These are phyloP conservation scores for Campoletis sonorensis DNA, from an alignment of 1,140 invertebrate species.

Conservation along the genomic window DNA sequence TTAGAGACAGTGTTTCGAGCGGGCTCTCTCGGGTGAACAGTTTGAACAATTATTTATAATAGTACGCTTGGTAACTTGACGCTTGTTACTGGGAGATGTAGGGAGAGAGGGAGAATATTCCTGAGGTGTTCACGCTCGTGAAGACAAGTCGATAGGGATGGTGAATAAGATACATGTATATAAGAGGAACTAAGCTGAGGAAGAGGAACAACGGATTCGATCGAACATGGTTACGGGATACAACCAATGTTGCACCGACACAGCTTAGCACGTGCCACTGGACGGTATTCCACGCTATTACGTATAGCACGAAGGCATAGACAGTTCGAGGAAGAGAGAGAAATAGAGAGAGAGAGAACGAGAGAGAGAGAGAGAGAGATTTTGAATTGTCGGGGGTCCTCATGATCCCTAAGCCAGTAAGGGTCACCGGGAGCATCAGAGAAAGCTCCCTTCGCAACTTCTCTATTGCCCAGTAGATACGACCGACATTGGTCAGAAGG, in stretches of 20 bases:
- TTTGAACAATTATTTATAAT: slow-evolving; percentile 38
- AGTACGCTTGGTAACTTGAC: slow-evolving; percentile 7
- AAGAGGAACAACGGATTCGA: slow-evolving; percentile 28
- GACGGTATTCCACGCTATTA: not conserved
- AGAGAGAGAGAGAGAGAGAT: not conserved
- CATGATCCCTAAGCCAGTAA: slow-evolving; percentile 13
- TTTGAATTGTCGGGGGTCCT: not conserved
- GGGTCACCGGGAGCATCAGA: not conserved
- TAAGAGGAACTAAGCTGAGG: not conserved
- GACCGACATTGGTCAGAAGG: slow-evolving; percentile 25
- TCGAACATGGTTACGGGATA: slow-evolving; percentile 29
- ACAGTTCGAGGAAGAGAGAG: not conserved
- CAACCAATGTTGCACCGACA: slow-evolving; percentile 25
- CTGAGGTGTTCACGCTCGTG: not conserved
- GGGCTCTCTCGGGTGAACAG: slow-evolving; percentile 8
- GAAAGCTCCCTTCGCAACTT: not conserved
- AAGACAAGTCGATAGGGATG: not conserved
- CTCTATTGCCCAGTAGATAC: slow-evolving; percentile 16
- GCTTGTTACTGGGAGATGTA: slow-evolving; percentile 4
- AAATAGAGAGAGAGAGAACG: not conserved
- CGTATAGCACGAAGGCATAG: not conserved
- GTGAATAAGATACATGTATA: no score
- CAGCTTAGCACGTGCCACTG: slow-evolving; percentile 16
- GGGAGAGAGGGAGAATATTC: slow-evolving; percentile 24
- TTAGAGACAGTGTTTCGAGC: slow-evolving; percentile 10